Base-by-base conservation (phyloP, 2,888 invertebrate species). In the Troides aeacus region DNA sequence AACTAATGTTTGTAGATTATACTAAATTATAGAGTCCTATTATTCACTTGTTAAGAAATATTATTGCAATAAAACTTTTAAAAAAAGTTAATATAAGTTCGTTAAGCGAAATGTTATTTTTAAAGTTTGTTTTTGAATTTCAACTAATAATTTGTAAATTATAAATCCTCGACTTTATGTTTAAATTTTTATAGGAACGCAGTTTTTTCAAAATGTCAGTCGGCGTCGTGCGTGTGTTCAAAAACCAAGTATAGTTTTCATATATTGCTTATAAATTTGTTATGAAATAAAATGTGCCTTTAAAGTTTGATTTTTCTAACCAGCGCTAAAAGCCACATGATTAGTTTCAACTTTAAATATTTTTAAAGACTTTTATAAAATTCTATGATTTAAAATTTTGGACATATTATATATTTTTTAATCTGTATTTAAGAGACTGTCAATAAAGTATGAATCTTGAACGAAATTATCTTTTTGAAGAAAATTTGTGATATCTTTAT, bases 1-100 rank as follows among this genome's bases (percentile, higher is more conserved):
- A 87, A 81, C 79, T 81, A 81, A 78, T 79, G 78, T 79, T 71
- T 69, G 24, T 66, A 65, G 69, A 70, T 70, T 68, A 66, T 50
- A 61, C 36, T 39, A 61, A 50, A 39, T 66, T 24, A 7, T 18
- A 66, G n/a, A 66, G 59, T n/a, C 21, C 50, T 18, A 60, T 36
- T 53, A 60, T 57, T 50, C 18, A 21, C 56, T 72, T 61, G 23
- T 60, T 12, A 8, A n/a, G 53, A 53, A 53, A 53, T 18, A 53
- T 53, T n/a, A 6, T n/a, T 5, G 0, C 1, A 53, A 12, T n/a
- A 53, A 6, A 53, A 7, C 6, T n/a, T 18, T 53, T n/a, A 12
- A n/a, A n/a, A 7, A 12, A 53, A 12, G 6, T 53, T 17, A 50
- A 4, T 53, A 53, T 18, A 53, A 18, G 5, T 53, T n/a, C 18